phyloP scores from a whole-genome alignment of 1,140 invertebrate species.

The Spodoptera frugiperda region DNA sequence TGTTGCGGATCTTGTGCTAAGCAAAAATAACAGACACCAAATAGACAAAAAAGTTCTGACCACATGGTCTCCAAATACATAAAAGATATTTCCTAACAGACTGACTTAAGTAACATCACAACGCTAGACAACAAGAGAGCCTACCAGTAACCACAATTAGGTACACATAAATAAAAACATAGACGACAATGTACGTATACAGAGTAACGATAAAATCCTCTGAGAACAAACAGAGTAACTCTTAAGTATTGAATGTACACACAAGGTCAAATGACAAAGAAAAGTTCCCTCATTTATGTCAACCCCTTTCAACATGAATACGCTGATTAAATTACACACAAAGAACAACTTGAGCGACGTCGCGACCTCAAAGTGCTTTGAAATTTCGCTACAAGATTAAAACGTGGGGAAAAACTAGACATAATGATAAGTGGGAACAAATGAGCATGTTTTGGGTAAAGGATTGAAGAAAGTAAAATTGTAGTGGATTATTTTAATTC shows the following conservation, averaged over 20 bases:
- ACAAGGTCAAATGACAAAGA: conserved; percentile 41
- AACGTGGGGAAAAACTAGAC: conserved; percentile 21
- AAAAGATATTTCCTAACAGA: too few relatives aligned
- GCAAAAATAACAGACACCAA: too few relatives aligned
- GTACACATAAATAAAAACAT: conserved; percentile 2
- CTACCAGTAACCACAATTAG: too few relatives aligned
- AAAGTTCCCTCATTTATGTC: conserved; percentile 33
- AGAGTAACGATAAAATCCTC: conserved; percentile 5
- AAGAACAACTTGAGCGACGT: conserved; percentile 30
- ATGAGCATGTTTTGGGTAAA: not conserved
- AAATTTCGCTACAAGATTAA: conserved; percentile 39
- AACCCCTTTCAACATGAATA: conserved; percentile 41
- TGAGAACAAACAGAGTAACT: conserved; percentile 22
- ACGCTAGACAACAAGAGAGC: too few relatives aligned
- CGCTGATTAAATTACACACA: conserved; percentile 42
- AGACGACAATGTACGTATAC: not conserved
- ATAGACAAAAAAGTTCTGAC: too few relatives aligned
- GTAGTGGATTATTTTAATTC: not conserved
- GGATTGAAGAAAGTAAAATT: not conserved
- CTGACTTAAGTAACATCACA: too few relatives aligned
- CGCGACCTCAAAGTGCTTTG: conserved; percentile 36
- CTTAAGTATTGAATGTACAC: conserved; percentile 14
- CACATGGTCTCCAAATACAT: not conserved
- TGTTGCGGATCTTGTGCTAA: not conserved
- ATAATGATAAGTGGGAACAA: conserved; percentile 1